Evolutionary conservation across 2,113 vertebrate genomes (phyloP), one percentile per base, ranked within the genome.

Genomic region (Odobenus rosmarus): DNA sequence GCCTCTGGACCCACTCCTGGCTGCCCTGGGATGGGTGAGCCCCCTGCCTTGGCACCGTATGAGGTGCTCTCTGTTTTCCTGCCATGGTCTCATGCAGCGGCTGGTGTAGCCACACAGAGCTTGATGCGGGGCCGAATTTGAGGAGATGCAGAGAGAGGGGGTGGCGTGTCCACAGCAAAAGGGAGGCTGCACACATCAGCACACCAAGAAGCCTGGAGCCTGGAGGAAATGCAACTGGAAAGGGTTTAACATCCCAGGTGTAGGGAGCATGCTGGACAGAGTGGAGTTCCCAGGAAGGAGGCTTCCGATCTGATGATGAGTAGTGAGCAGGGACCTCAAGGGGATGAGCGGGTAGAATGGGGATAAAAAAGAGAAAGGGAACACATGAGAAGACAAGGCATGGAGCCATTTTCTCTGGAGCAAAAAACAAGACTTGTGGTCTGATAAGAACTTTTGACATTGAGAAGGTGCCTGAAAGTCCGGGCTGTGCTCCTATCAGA

Each of bases 11-110:
- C 39, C 23, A 3, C 24, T 42, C 36, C 72, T 26, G 39, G 71
- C 64, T 3, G 4, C 13, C 16, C 2, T 3, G 10, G 1, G 5
- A 2, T 13, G 3, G 0, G 1, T 13, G 7, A 33, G 39, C 31
- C 69, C 4, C 8, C 49, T 46, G 8, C 1, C 0, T 55, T 57
- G 39, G 67, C 59, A 61, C 26, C 23, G 1, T 1, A 3, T 1
- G 2, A 10, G 14, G 7, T 4, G 1, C 7, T 19, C 12, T 62
- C 62, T 49, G 64, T 39, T 36, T 49, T 24, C 59, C 79, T 15
- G 23, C 5, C 0, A 1, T 31, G 18, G 4, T 14, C 31, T 72
- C 31, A 10, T 0, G 7, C 64, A 18, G 33, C 0, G 33, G 15
- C 64, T n/a, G 33, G 64, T 9, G 33, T 4, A 19, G 64, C 64